phyloP scores from a whole-genome alignment of 2,888 invertebrate genomes.

The Epinotia bilunana region DNA sequence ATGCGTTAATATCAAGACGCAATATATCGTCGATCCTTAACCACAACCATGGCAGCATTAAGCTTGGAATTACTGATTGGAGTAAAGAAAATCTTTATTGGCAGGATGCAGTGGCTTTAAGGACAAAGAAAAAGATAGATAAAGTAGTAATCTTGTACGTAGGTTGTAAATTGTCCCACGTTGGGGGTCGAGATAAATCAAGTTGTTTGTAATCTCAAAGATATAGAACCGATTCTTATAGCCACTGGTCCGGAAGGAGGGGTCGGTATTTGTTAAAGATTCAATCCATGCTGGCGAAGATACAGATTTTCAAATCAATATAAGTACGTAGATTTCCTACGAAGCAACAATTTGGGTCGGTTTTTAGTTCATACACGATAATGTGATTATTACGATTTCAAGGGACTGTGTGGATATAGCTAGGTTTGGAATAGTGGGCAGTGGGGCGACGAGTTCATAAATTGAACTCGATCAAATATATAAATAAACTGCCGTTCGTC shows the following conservation, averaged over 20 bases:
- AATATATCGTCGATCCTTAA: not conserved
- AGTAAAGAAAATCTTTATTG: not conserved
- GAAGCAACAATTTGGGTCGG: not conserved
- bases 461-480: no score
- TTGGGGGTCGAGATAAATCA: constrained; percentile 62
- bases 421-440: no score
- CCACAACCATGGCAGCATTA: not conserved
- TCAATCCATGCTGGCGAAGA: constrained; percentile 31
- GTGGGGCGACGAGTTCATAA: no score
- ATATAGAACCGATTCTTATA: constrained; percentile 60
- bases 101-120: constrained; percentile 14
- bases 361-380: not conserved
- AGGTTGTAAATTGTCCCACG: constrained; percentile 61
- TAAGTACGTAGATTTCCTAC: not conserved
- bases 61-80: not conserved
- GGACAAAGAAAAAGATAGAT: constrained; percentile 49
- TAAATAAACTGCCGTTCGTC: no score
- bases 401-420: no score
- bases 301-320: constrained; percentile 4
- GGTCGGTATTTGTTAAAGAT: constrained; percentile 61
- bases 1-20: not conserved
- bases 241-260: constrained; percentile 56
- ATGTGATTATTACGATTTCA: no score
- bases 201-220: constrained; percentile 60
- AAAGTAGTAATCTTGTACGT: constrained; percentile 58